A percentile compares a stretch with the other conserved stretches of the same genome.
phyloP scores from a whole-genome alignment of 2,113 vertebrate genomes.

The rat (Rattus norvegicus) region DNA sequence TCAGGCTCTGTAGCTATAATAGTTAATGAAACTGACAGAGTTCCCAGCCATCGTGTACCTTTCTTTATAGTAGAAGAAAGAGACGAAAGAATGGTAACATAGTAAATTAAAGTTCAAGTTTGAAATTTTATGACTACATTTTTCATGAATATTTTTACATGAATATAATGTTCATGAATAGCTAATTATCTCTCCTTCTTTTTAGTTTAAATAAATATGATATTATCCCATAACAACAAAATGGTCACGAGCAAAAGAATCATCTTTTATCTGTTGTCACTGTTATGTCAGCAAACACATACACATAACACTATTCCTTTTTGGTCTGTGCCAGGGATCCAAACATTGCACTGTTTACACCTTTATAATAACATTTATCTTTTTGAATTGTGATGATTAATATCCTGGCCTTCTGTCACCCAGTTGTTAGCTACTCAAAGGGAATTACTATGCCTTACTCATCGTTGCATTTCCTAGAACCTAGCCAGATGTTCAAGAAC shows the following conservation, averaged over 20 bases:
- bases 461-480: background rate
- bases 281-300: slow-evolving; percentile 24
- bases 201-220: slow-evolving; percentile 22
- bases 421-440: background rate
- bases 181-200: slow-evolving; percentile 11
- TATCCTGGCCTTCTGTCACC: background rate
- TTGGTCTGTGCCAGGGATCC: background rate
- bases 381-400: slow-evolving; percentile 50
- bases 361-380: slow-evolving; percentile 38
- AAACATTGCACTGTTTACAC: background rate
- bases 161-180: slow-evolving; percentile 14
- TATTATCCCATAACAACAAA: slow-evolving; percentile 45
- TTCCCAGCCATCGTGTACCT: background rate
- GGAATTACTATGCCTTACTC: background rate
- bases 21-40: slow-evolving; percentile 28
- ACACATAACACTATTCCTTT: background rate
- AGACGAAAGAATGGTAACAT: slow-evolving; percentile 24
- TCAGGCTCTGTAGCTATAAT: background rate
- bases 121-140: background rate
- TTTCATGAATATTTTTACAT: background rate
- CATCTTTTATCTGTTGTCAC: slow-evolving; percentile 17
- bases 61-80: background rate
- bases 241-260: slow-evolving; percentile 42
- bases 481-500: background rate
- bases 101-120: slow-evolving; percentile 10